Evolutionary conservation across 2,113 vertebrate genomes (phyloP), one percentile per base, ranked within the genome.

Genomic region (Acrocephalus arundinaceus): DNA sequence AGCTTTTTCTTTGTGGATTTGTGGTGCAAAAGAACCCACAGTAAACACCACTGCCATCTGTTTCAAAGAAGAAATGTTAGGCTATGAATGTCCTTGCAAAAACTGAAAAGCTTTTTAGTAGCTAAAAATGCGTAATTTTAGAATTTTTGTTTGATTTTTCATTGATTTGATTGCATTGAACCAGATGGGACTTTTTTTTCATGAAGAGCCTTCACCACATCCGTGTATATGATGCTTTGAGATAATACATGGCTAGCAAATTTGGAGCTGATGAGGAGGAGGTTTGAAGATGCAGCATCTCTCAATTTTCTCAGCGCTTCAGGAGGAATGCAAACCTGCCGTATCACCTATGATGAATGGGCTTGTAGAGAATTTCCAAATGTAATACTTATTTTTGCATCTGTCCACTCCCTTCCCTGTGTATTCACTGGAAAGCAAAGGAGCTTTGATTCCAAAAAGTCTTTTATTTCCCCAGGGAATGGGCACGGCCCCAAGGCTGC

Each of bases 41-140:
- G 68, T 95, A 95, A 96, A 96, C 92, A 96, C 57, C 87, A 62
- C 45, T 67, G 58, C 96, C 97, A 97, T 97, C 97, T 98, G 96
- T 94, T 97, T 89, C 71, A 27, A 89, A 68, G 89, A 74, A 79
- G 85, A 90, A 92, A 89, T 61, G 93, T 76, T 92, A 91, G 89
- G 58, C 81, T 96, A 65, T 90, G 59, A 96, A 52, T 65, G 58
- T 88, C 70, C 85, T 74, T 87, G 33, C n/a, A 91, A 83, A 85
- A 94, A 91, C 68, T 96, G 83, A 95, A 94, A 91, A 43, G 85
- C 49, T 67, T 90, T 97, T 95, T 93, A 89, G 89, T 62, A 94
- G 93, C 95, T 97, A 95, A 96, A 97, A 96, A 93, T 85, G 74
- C 76, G 13, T 94, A 77, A 96, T 90, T 90, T 90, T 75, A 90